Percentiles rank a stretch among this genome's conserved stretches.
Evolutionary conservation across 2,797 vertebrate species (phyloP).

Genomic region (Manis javanica): DNA sequence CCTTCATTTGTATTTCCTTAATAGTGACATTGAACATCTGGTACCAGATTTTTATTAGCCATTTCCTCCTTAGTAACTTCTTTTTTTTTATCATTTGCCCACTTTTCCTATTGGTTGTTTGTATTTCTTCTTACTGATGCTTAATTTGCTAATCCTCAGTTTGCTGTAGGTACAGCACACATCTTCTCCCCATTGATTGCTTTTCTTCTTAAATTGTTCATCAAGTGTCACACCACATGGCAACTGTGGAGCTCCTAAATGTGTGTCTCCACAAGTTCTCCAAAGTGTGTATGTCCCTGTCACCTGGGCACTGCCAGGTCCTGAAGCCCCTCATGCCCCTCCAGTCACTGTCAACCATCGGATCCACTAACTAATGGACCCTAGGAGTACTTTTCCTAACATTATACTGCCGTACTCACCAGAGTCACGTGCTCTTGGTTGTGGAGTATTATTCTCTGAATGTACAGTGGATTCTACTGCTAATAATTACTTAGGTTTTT

Average conservation of each 20-base stretch:
- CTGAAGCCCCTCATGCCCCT: background rate
- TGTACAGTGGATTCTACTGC: background rate
- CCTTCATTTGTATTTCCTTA: constrained; percentile 5
- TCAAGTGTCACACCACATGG: background rate
- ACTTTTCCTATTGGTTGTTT: background rate
- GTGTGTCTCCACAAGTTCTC: background rate
- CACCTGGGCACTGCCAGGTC: background rate
- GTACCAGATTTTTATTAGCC: background rate
- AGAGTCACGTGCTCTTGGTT: background rate
- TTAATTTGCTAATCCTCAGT: background rate
- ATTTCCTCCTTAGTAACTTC: background rate
- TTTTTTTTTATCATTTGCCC: background rate
- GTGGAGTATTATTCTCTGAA: background rate
- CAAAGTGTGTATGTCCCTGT: background rate
- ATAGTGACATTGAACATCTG: background rate
- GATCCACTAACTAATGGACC: background rate
- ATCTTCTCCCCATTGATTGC: background rate
- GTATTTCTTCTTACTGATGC: background rate
- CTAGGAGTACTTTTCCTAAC: background rate
- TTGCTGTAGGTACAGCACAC: background rate
- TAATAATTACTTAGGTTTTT: background rate
- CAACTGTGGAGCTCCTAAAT: background rate
- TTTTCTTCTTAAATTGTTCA: background rate
- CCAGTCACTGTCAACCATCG: background rate
- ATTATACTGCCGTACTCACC: background rate